Base-by-base conservation (phyloP, 2,113 vertebrate genomes). In the Thalassoma bifasciatum region DNA sequence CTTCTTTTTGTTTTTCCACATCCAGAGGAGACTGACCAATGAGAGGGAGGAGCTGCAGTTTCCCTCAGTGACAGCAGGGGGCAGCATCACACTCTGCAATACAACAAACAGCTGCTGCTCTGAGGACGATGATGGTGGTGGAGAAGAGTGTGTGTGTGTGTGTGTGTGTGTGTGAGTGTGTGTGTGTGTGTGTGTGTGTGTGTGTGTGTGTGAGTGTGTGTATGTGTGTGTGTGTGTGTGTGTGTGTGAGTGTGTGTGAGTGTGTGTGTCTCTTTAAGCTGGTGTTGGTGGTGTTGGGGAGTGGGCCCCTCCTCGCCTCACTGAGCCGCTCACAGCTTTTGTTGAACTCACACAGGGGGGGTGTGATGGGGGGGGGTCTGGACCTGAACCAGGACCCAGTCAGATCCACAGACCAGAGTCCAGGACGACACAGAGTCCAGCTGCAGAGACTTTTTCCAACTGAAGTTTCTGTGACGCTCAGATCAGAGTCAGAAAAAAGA, bases 251-350 rank as follows among this genome's bases (percentile, higher is more conserved):
- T 46, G 14, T 7, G 14, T 46, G 2, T 38, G 23, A 16, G 8
- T 0, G 11, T 42, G 64, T 8, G 50, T 65, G 70, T 64, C 71
- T 72, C 82, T 80, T 79, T 71, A 79, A 81, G 78, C 30, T n/a
- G n/a, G n/a, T n/a, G n/a, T n/a, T n/a, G n/a, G n/a, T n/a, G n/a
- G n/a, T n/a, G n/a, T n/a, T n/a, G n/a, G n/a, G n/a, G n/a, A n/a
- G n/a, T 1, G 72, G 74, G 81, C 83, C 83, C 83, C 80, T 65
- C 58, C 62, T 70, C 52, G 86, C 86, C 72, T 84, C 83, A 34
- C 74, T 81, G 80, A 78, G 81, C 83, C 72, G 74, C 72, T 46
- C 72, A 36, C 4, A 16, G 42, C 53, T 59, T 84, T 86, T 88
- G 83, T 84, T 78, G 53, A 8, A 44, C 62, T 38, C 9, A 9